Evolutionary conservation across 2,113 vertebrate genomes (phyloP), one percentile per base, ranked within the genome.

Genomic region (Copsychus sechellarum): DNA sequence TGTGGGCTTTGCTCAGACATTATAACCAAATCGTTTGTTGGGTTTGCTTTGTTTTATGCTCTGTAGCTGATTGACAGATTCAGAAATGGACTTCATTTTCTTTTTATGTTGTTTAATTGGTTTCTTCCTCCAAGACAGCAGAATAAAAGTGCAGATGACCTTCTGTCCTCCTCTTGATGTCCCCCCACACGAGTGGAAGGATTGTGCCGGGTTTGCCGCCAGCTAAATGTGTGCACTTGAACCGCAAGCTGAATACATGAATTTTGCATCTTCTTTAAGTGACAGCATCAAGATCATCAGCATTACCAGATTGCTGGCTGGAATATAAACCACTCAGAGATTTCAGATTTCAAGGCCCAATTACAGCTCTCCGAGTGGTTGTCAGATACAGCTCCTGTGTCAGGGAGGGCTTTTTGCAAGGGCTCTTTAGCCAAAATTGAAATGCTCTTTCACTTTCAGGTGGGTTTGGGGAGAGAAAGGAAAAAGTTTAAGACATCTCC

Each of bases 81-180:
- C 81, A 79, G 89, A 74, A 91, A 87, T 20, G n/a, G 77, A 69
- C 87, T 96, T 92, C 80, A 86, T 96, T 93, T 91, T 81, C 60
- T 92, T 94, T 93, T 92, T 86, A 60, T 84, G 48, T 65, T 83
- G 43, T 93, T 95, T 95, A 92, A 95, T 97, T 97, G 93, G 67
- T 79, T 92, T 96, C 88, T 72, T 92, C 65, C 81, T 84, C 57
- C 76, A 86, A 86, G 92, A 58, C 92, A 71, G 80, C 43, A 86
- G 90, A 82, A 80, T 90, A 71, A 64, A 95, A 95, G 76, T 82
- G 71, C 69, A 85, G 56, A 29, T 90, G 81, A 94, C 93, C 90
- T 95, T 74, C 82, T 96, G 12, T 88, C 33, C 74, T 86, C 33
- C 56, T 92, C 88, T 60, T 77, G 83, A 38, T 86, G 84, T 84